phyloP scores from a whole-genome alignment of 1,140 invertebrate genomes.

The Alviniconcha marisindica region DNA sequence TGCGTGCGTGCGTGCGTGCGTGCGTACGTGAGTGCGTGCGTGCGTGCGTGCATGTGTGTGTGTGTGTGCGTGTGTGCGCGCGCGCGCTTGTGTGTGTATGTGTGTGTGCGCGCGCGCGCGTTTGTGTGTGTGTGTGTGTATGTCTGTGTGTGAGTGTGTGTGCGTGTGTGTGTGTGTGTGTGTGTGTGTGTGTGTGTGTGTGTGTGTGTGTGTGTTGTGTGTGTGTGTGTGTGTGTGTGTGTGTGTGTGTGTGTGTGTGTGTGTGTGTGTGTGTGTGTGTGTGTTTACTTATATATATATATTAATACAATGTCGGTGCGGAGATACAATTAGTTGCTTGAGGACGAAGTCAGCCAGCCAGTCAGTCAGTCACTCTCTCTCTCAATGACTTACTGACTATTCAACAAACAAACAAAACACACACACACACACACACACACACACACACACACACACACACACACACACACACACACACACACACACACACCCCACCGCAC shows the following conservation, averaged over 20 bases:
- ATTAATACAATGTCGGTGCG: too few relatives aligned
- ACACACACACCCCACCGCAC: too few relatives aligned
- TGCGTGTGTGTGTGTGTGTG: not conserved
- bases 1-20: not conserved
- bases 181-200: not conserved
- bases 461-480: too few relatives aligned
- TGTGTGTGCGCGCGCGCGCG: not conserved
- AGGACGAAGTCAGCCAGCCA: too few relatives aligned
- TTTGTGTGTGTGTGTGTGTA: not conserved
- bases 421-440: too few relatives aligned
- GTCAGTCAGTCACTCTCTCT: too few relatives aligned
- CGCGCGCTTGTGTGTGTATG: not conserved
- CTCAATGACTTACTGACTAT: too few relatives aligned
- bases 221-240: slow-evolving; percentile 24
- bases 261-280: too few relatives aligned
- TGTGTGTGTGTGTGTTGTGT: not conserved
- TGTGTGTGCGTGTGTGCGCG: not conserved
- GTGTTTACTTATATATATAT: too few relatives aligned
- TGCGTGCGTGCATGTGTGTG: not conserved
- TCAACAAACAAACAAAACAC: too few relatives aligned
- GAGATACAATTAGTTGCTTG: too few relatives aligned
- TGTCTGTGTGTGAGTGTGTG: slow-evolving; percentile 1
- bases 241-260: not conserved
- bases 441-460: too few relatives aligned
- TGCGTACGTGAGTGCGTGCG: not conserved